Evolutionary conservation across 2,797 vertebrate genomes (phyloP).

Genomic region (Falco naumanni): DNA sequence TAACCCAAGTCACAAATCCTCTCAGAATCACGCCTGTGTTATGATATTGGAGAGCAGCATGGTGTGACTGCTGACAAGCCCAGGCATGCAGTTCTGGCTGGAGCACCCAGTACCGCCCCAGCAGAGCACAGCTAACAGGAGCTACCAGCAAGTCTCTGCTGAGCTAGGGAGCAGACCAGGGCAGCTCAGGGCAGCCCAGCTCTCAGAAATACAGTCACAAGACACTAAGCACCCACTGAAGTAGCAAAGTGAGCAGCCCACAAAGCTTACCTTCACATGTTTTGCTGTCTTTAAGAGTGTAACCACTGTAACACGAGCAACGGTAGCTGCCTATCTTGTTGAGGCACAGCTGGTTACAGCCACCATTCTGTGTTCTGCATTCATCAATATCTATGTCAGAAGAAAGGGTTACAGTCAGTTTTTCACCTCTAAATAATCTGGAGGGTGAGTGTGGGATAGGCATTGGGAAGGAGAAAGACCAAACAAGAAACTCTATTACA

Average conservation of each 20-base stretch:
- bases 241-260: not conserved
- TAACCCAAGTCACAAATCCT: conserved; percentile 24
- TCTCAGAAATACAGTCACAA: not conserved
- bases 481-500: not conserved
- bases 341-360: conserved; percentile 89
- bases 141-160: not conserved
- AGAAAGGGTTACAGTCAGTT: conserved; percentile 4
- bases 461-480: not conserved
- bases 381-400: conserved; percentile 89
- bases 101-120: not conserved
- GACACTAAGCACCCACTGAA: not conserved
- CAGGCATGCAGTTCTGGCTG: conserved; percentile 5
- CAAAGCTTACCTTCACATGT: conserved; percentile 85
- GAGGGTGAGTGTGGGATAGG: not conserved
- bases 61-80: not conserved
- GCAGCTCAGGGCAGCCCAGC: not conserved
- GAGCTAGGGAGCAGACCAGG: not conserved
- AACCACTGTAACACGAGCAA: conserved; percentile 90
- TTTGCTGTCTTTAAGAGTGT: conserved; percentile 79
- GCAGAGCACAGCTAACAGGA: not conserved
- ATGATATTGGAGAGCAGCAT: not conserved
- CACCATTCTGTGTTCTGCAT: conserved; percentile 83
- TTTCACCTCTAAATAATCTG: not conserved
- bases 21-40: conserved; percentile 42
- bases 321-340: conserved; percentile 92